Conservation (phyloP, 2,888 invertebrate genomes). For the Drosophila merina region DNA sequence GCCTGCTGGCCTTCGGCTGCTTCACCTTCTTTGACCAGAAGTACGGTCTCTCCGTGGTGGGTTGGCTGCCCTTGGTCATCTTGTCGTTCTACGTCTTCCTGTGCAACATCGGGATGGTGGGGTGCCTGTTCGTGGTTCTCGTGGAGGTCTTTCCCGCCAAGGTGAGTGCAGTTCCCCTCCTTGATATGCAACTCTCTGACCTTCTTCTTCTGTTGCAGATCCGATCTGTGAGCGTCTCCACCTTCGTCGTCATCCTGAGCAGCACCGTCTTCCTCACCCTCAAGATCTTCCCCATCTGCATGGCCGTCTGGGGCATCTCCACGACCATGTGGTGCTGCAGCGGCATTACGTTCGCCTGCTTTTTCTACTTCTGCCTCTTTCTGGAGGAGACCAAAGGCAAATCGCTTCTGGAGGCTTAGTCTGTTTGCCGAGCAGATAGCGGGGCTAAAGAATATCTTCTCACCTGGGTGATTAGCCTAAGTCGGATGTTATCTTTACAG, state of each 20-base stretch:
- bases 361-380: slow-evolving; percentile 62
- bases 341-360: slow-evolving; percentile 52
- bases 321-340: slow-evolving; percentile 74
- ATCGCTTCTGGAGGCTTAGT: slow-evolving; percentile 56
- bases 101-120: slow-evolving; percentile 72
- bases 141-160: slow-evolving; percentile 76
- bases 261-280: slow-evolving; percentile 56
- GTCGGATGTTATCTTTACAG: slow-evolving; percentile 28
- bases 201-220: slow-evolving; percentile 60
- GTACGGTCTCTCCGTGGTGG: slow-evolving; percentile 36
- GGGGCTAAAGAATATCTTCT: slow-evolving; percentile 12
- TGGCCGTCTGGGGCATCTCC: slow-evolving; percentile 60
- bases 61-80: slow-evolving; percentile 69
- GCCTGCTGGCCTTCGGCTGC: slow-evolving; percentile 61
- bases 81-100: slow-evolving; percentile 70
- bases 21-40: slow-evolving; percentile 54
- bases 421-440: slow-evolving; percentile 24
- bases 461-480: slow-evolving; percentile 27
- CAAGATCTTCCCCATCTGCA: slow-evolving; percentile 72
- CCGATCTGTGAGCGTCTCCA: slow-evolving; percentile 62
- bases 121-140: slow-evolving; percentile 72
- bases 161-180: slow-evolving; percentile 50
- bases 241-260: slow-evolving; percentile 64
- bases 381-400: slow-evolving; percentile 80
- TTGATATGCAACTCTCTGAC: neutral